Evolutionary conservation across 2,888 invertebrate genomes (phyloP).

Genomic region (Prenolepis imparis): DNA sequence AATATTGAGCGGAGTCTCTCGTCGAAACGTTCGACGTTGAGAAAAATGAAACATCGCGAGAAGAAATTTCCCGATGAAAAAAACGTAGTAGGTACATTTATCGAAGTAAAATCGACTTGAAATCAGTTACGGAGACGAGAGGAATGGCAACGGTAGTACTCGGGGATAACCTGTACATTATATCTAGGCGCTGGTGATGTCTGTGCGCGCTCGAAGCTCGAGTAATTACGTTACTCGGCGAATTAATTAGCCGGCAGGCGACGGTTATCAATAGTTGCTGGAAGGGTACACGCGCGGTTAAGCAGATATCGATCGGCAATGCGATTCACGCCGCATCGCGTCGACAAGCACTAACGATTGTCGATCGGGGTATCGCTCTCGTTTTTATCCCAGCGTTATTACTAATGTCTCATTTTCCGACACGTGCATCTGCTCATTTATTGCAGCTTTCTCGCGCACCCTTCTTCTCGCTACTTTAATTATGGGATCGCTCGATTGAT

Average conservation of each 20-base stretch:
- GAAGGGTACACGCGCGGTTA: conserved; percentile 69
- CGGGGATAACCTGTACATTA: conserved; percentile 45
- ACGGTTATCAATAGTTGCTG: conserved; percentile 75
- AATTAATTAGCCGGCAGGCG: conserved; percentile 82
- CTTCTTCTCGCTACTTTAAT: neutral
- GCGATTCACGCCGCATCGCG: conserved; percentile 48
- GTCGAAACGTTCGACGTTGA: neutral
- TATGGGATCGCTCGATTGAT: neutral
- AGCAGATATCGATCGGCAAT: conserved; percentile 70
- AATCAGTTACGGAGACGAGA: neutral
- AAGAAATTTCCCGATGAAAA: neutral
- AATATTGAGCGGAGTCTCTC: neutral
- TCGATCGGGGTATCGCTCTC: conserved; percentile 50
- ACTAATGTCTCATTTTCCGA: neutral
- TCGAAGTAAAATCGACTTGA: neutral
- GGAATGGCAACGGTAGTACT: neutral
- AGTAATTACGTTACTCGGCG: conserved; percentile 82
- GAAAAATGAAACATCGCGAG: neutral
- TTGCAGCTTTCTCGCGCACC: neutral
- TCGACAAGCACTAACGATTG: conserved; percentile 60
- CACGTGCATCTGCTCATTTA: conserved; percentile 22
- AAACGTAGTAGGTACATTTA: neutral
- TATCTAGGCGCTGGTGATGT: conserved; percentile 35
- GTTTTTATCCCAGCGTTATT: neutral
- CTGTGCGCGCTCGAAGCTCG: conserved; percentile 63